A percentile compares a stretch with the other conserved stretches of the same genome.
Conservation (phyloP, 1,140 invertebrate genomes). For the Caenorhabditis brenneri region DNA sequence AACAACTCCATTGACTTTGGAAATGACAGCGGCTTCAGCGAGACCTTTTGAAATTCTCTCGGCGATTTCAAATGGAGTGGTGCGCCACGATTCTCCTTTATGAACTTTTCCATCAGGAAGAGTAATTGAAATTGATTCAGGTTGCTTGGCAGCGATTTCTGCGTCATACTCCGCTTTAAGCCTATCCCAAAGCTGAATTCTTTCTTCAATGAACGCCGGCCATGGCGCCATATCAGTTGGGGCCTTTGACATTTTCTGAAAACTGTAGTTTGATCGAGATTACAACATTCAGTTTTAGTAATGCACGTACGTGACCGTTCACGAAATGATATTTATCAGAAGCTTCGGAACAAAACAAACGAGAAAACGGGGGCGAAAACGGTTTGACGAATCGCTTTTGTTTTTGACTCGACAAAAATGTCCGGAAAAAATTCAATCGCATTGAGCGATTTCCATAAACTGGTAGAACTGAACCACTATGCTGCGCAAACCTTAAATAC, state of each 20-base stretch:
- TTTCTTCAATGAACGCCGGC: constrained; percentile 67
- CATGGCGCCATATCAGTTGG: constrained; percentile 56
- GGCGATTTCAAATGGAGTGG: constrained; percentile 90
- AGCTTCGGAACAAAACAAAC: constrained; percentile 16
- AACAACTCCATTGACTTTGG: constrained; percentile 89
- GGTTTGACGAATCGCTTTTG: not conserved
- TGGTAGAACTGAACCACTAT: not conserved
- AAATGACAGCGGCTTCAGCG: constrained; percentile 89
- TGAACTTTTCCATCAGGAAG: constrained; percentile 76
- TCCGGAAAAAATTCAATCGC: constrained; percentile 23
- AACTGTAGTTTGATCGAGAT: not conserved
- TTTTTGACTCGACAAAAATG: not conserved
- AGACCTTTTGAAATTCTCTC: constrained; percentile 82
- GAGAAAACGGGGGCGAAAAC: constrained; percentile 11
- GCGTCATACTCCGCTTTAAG: constrained; percentile 66
- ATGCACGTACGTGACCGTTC: constrained; percentile 23
- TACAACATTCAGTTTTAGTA: not conserved
- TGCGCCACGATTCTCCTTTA: constrained; percentile 86
- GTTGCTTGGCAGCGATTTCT: constrained; percentile 65
- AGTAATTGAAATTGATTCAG: constrained; percentile 73
- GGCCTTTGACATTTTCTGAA: constrained; percentile 45
- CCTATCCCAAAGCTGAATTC: constrained; percentile 66
- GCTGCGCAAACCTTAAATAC: constrained; percentile 8
- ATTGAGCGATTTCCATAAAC: constrained; percentile 3
- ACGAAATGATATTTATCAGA: constrained; percentile 7